A percentile compares a stretch with the other conserved stretches of the same genome.
phyloP scores from a whole-genome alignment of 2,113 vertebrate genomes.

The Nanorana parkeri region DNA sequence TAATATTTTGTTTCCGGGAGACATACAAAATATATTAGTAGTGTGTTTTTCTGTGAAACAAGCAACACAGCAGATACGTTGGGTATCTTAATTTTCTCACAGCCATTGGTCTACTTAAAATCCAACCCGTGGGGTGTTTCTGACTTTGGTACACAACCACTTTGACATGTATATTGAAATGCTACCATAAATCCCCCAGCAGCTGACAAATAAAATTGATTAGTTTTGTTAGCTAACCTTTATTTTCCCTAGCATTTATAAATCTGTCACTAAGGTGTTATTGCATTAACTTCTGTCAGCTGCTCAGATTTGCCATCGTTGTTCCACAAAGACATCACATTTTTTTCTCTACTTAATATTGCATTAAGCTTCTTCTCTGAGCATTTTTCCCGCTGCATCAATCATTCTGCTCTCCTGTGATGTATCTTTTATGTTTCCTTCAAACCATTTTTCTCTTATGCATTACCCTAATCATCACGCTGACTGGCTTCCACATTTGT shows the following conservation, averaged over 20 bases:
- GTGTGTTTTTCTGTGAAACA: no score
- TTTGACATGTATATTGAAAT: constrained; percentile 40
- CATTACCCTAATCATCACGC: constrained; percentile 53
- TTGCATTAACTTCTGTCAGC: constrained; percentile 55
- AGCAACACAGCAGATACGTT: no score
- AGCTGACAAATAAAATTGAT: constrained; percentile 51
- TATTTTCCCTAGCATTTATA: constrained; percentile 55
- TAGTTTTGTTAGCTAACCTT: constrained; percentile 55
- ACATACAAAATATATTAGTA: no score
- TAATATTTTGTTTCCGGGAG: no score
- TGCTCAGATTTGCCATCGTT: constrained; percentile 44
- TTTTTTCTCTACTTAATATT: constrained; percentile 55
- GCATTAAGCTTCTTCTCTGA: constrained; percentile 41
- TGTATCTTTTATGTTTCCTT: constrained; percentile 56
- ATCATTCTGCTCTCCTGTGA: constrained; percentile 51
- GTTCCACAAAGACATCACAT: constrained; percentile 37
- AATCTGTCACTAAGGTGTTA: constrained; percentile 49
- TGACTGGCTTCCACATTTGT: constrained; percentile 47
- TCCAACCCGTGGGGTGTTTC: neutral
- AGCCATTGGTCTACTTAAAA: constrained; percentile 14
- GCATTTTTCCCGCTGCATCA: constrained; percentile 47
- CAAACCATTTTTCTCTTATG: constrained; percentile 55
- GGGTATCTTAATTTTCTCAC: neutral
- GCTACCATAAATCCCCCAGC: constrained; percentile 8
- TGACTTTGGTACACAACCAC: constrained; percentile 7